A percentile compares a stretch with the other conserved stretches of the same genome.
Evolutionary conservation across 92 coral and sea anemone genomes (phyloP).

Genomic region (Porites evermanni): DNA sequence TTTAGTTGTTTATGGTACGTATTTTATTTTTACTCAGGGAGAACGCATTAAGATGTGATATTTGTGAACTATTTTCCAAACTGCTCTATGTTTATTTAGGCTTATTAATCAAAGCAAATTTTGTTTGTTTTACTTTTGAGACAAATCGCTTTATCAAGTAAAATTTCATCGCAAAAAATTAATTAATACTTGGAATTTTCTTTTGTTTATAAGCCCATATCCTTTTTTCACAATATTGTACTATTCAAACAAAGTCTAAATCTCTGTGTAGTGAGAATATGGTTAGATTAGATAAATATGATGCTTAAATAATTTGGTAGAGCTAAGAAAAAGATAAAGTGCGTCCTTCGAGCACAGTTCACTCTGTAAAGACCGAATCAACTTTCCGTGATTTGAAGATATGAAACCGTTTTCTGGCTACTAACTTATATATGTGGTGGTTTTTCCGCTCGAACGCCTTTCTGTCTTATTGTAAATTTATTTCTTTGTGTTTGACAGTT

Average conservation of each 20-base stretch:
- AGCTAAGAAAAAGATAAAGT: too few relatives aligned
- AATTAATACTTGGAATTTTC: slow-evolving; percentile 1
- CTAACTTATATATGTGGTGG: not conserved
- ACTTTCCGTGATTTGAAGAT: not conserved
- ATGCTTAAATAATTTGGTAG: not conserved
- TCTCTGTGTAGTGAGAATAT: slow-evolving; percentile 8
- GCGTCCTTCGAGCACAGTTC: not conserved
- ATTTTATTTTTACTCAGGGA: not conserved
- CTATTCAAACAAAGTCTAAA: not conserved
- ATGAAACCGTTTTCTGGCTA: not conserved
- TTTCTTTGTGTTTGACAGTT: not conserved
- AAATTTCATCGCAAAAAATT: slow-evolving; percentile 4
- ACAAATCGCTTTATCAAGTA: slow-evolving; percentile 20
- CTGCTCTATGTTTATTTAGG: slow-evolving; percentile 35
- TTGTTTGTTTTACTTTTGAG: slow-evolving; percentile 45
- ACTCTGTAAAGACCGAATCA: not conserved
- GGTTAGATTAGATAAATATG: not conserved
- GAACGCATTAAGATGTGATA: not conserved
- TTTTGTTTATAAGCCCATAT: not conserved
- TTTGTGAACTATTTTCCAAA: slow-evolving; percentile 30
- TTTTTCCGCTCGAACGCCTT: slow-evolving; percentile 13
- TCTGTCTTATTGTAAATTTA: not conserved
- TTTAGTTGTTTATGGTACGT: not conserved
- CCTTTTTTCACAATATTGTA: not conserved
- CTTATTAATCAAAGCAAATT: slow-evolving; percentile 22